Percentiles rank a stretch among this genome's conserved stretches.
Evolutionary conservation across 2,888 invertebrate genomes (phyloP).

Genomic region (Aphidius colemani): DNA sequence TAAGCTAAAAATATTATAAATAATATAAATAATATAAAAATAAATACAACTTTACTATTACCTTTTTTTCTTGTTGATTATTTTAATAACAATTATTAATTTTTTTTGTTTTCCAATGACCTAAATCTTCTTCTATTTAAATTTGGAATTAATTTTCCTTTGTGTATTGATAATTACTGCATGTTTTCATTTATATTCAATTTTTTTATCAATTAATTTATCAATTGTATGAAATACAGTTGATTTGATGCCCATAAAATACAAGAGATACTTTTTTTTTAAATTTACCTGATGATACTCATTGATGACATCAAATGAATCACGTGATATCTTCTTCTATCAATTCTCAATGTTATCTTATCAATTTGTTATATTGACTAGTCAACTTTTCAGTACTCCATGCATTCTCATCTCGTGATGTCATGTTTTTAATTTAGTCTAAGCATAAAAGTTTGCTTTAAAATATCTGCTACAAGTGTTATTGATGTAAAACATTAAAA

Average conservation of each 20-base stretch:
- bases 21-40: no score
- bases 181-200: no score
- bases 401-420: neutral
- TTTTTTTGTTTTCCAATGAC: neutral
- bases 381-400: no score
- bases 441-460: slow-evolving; percentile 7
- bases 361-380: slow-evolving; percentile 24
- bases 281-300: neutral
- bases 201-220: no score
- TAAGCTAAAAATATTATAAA: no score
- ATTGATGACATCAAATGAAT: no score
- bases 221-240: no score
- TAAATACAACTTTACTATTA: slow-evolving; percentile 2
- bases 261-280: no score
- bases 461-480: neutral
- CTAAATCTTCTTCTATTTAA: neutral
- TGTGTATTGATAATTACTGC: slow-evolving; percentile 1
- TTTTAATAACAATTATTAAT: slow-evolving; percentile 14
- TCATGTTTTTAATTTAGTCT: neutral
- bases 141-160: no score
- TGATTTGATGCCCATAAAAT: neutral
- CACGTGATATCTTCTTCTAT: no score
- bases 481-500: slow-evolving; percentile 11
- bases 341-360: slow-evolving; percentile 33
- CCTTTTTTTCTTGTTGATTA: slow-evolving; percentile 16